Evolutionary conservation across 2,888 invertebrate genomes (phyloP).

Genomic region (Sclerodermus sp.): DNA sequence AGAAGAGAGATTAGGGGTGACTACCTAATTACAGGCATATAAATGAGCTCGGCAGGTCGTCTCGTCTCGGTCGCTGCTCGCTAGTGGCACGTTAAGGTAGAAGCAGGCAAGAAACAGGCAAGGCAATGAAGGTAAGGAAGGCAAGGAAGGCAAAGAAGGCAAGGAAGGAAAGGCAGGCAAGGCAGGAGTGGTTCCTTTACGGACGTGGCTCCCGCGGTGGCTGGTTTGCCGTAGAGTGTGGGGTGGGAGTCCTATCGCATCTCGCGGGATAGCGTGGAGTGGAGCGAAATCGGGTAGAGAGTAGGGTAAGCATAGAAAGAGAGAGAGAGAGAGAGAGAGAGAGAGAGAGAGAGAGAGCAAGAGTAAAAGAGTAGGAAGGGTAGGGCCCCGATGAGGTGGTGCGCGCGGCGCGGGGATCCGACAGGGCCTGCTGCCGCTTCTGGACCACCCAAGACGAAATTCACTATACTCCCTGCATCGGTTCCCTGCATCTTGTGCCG

Average conservation of each 20-base stretch:
- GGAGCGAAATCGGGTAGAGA: slow-evolving; percentile 11
- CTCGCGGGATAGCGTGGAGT: slow-evolving; percentile 10
- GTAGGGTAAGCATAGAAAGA: too few relatives aligned
- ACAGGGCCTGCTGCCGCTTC: slow-evolving; percentile 46
- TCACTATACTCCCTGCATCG: slow-evolving; percentile 40
- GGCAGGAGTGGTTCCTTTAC: slow-evolving; percentile 38
- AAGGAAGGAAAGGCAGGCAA: neutral
- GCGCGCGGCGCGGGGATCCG: slow-evolving; percentile 51
- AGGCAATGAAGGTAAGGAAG: neutral
- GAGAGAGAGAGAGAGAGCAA: slow-evolving; percentile 8
- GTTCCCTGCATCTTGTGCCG: slow-evolving; percentile 29
- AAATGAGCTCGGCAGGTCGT: slow-evolving; percentile 42
- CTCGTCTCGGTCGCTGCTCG: slow-evolving; percentile 12
- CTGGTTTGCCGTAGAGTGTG: neutral
- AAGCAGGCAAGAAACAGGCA: neutral
- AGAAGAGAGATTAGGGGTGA: slow-evolving; percentile 29
- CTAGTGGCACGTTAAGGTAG: neutral
- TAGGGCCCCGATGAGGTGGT: slow-evolving; percentile 47
- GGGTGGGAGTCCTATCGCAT: too few relatives aligned
- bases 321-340: slow-evolving; percentile 1
- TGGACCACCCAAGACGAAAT: slow-evolving; percentile 57
- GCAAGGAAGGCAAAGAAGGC: slow-evolving; percentile 5
- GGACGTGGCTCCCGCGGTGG: slow-evolving; percentile 17
- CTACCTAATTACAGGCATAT: slow-evolving; percentile 50
- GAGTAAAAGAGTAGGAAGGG: slow-evolving; percentile 15